phyloP scores from a whole-genome alignment of 1,140 invertebrate species.

The Leptinotarsa texana region DNA sequence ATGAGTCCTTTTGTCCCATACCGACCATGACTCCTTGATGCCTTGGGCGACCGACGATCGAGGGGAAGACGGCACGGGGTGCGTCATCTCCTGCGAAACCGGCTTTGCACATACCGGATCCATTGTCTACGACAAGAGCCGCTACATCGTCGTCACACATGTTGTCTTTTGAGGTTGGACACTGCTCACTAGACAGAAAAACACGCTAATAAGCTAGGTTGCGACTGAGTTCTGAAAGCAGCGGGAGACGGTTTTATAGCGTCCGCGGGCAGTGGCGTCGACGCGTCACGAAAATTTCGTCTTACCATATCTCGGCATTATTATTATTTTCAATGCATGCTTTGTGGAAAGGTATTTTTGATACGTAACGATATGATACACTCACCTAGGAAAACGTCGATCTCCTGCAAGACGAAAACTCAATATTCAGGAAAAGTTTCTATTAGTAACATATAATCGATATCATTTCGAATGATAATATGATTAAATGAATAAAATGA shows the following conservation, averaged over 20 bases:
- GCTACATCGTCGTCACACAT: constrained; percentile 90
- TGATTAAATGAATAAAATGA: too few relatives aligned
- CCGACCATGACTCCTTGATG: constrained; percentile 97
- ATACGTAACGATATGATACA: constrained; percentile 11
- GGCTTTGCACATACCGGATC: constrained; percentile 96
- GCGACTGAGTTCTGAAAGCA: constrained; percentile 41
- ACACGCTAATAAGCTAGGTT: constrained; percentile 46
- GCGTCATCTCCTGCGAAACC: constrained; percentile 96
- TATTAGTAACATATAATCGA: too few relatives aligned
- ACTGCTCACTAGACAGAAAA: constrained; percentile 49
- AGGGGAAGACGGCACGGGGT: constrained; percentile 91
- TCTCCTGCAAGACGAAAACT: too few relatives aligned
- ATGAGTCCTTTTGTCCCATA: constrained; percentile 47
- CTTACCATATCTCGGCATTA: constrained; percentile 31
- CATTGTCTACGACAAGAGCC: constrained; percentile 87
- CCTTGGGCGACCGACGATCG: constrained; percentile 88
- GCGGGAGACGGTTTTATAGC: constrained; percentile 42
- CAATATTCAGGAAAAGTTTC: too few relatives aligned
- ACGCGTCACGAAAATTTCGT: constrained; percentile 3
- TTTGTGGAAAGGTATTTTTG: constrained; percentile 3
- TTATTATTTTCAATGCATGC: constrained; percentile 15
- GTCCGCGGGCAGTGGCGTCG: constrained; percentile 38
- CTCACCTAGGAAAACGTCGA: neutral
- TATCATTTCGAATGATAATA: too few relatives aligned
- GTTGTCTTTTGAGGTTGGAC: constrained; percentile 55